Conservation (phyloP, 1,140 invertebrate species). For the Temnothorax nylanderi region DNA sequence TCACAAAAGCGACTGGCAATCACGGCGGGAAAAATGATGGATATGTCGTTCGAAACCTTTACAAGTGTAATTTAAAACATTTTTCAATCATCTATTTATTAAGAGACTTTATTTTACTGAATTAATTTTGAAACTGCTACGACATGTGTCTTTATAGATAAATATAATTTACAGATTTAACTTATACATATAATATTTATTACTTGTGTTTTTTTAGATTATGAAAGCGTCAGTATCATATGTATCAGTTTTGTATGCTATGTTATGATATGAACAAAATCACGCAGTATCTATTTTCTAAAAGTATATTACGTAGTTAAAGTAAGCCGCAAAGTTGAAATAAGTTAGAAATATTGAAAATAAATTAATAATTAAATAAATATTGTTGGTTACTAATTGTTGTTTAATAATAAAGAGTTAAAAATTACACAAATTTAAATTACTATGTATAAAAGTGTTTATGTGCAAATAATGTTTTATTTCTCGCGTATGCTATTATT, state of each 20-base stretch:
- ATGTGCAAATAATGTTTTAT: no score
- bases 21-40: conserved; percentile 11
- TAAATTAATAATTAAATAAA: neutral
- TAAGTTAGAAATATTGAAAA: neutral
- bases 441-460: no score
- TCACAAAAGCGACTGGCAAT: conserved; percentile 20
- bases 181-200: no score
- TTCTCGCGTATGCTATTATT: no score
- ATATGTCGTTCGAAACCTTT: conserved; percentile 29
- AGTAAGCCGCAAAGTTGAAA: no score
- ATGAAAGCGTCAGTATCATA: conserved; percentile 51
- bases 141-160: no score
- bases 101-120: no score
- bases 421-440: neutral
- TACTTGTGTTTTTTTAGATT: neutral
- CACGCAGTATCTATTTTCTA: no score
- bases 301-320: no score
- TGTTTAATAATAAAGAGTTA: neutral
- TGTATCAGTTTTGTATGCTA: conserved; percentile 31
- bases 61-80: conserved; percentile 5
- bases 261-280: conserved; percentile 23
- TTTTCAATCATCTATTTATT: neutral
- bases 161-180: no score
- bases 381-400: no score
- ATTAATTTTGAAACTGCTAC: no score